Conservation (phyloP, 2,113 vertebrate species). For the Onychostoma macrolepis region DNA sequence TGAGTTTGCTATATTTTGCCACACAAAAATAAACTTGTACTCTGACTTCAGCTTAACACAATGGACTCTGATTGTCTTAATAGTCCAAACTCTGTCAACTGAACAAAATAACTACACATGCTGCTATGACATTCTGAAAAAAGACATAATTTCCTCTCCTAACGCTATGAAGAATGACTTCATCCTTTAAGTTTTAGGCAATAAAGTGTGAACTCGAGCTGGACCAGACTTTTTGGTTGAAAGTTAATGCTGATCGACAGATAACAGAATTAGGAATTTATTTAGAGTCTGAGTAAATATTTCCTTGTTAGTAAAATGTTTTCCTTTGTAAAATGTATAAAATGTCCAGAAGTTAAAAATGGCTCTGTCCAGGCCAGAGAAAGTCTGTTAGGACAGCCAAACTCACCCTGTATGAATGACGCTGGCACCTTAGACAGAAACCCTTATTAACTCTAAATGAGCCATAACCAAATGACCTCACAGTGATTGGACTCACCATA, state of each 20-base stretch:
- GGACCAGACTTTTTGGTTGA: constrained; percentile 23
- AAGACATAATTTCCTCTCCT: constrained; percentile 25
- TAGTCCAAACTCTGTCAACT: not conserved
- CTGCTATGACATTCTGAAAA: constrained; percentile 4
- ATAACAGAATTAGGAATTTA: not conserved
- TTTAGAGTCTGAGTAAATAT: not conserved
- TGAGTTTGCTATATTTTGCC: not conserved
- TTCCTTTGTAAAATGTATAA: not conserved
- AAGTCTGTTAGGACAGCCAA: constrained; percentile 29
- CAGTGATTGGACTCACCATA: constrained; percentile 6
- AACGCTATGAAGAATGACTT: constrained; percentile 26
- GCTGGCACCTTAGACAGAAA: constrained; percentile 33
- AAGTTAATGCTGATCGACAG: not conserved
- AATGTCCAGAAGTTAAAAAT: not conserved
- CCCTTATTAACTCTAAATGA: constrained; percentile 46
- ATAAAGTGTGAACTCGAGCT: constrained; percentile 39
- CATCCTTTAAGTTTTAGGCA: constrained; percentile 31
- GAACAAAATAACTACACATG: not conserved
- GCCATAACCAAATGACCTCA: constrained; percentile 38
- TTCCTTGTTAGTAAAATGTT: constrained; percentile 1
- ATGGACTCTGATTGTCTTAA: not conserved
- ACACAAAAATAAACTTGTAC: not conserved
- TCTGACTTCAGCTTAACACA: not conserved
- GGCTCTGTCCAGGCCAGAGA: constrained; percentile 1
- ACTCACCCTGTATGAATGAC: constrained; percentile 18